These are phyloP conservation scores for Bradysia coprophila DNA, from an alignment of 1,140 invertebrate species.

Conservation along the genomic window DNA sequence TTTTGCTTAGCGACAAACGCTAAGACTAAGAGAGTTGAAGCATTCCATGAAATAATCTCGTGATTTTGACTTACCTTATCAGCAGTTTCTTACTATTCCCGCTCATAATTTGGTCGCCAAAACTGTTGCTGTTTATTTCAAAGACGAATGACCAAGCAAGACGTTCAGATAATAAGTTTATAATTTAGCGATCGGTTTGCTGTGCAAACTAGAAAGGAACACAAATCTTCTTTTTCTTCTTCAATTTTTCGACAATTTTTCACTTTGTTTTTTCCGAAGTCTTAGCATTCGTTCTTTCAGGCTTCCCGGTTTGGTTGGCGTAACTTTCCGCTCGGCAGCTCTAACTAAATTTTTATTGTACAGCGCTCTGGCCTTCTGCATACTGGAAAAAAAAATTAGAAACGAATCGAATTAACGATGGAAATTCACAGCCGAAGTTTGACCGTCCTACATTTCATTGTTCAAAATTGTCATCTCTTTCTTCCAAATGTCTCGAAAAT, in stretches of 20 bases:
- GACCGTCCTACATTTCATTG: conserved; percentile 52
- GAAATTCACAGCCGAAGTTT: neutral
- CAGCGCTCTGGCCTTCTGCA: conserved; percentile 37
- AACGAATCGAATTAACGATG: neutral
- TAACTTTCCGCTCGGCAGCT: conserved; percentile 29
- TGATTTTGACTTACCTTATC: too few relatives aligned
- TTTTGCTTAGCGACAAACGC: too few relatives aligned
- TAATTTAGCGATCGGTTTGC: too few relatives aligned
- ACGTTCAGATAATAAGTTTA: too few relatives aligned
- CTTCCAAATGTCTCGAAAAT: conserved; percentile 93
- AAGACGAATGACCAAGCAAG: too few relatives aligned
- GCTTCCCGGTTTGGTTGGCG: conserved; percentile 35
- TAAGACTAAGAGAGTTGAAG: too few relatives aligned
- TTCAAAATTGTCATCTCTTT: conserved; percentile 72
- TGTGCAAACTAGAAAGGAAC: neutral
- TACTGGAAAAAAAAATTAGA: conserved; percentile 21
- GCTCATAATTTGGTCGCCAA: too few relatives aligned
- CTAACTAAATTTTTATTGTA: too few relatives aligned
- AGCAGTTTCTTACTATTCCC: too few relatives aligned
- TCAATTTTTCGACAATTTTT: conserved; percentile 30
- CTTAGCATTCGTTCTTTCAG: conserved; percentile 39
- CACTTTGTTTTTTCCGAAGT: conserved; percentile 19
- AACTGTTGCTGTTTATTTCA: too few relatives aligned
- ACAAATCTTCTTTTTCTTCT: conserved; percentile 11
- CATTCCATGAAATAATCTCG: too few relatives aligned